Percentiles rank a stretch among this genome's conserved stretches.
These are phyloP conservation scores for Zoanthus gigantus DNA, from an alignment of 92 coral and sea anemone species.

Conservation along the genomic window DNA sequence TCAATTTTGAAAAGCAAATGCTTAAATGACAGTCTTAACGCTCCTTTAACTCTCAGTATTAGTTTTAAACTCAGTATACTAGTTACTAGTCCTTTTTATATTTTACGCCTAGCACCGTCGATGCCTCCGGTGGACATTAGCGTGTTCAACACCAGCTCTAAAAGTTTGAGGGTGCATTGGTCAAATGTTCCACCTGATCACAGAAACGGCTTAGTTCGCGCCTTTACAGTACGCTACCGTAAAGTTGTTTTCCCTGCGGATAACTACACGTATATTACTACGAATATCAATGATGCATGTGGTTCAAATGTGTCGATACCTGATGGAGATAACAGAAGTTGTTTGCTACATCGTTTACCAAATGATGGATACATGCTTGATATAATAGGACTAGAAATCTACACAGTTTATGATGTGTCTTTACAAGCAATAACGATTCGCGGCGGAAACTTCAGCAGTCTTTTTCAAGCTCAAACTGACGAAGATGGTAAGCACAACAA, in stretches of 20 bases:
- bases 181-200: slow-evolving; percentile 54
- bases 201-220: slow-evolving; percentile 63
- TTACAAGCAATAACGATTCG: slow-evolving; percentile 65
- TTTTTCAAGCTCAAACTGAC: slow-evolving; percentile 55
- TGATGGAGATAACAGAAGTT: neutral
- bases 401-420: slow-evolving; percentile 62
- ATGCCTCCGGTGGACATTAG: slow-evolving; percentile 48
- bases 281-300: neutral
- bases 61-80: neutral
- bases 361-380: slow-evolving; percentile 29
- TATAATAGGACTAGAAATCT: slow-evolving; percentile 61
- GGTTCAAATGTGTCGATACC: neutral
- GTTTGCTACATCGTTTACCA: neutral
- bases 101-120: slow-evolving; percentile 50
- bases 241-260: slow-evolving; percentile 34
- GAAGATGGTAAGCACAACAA: slow-evolving; percentile 63
- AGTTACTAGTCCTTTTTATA: neutral
- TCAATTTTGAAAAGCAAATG: too few relatives aligned
- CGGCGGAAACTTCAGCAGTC: slow-evolving; percentile 52
- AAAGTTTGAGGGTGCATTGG: slow-evolving; percentile 72
- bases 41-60: neutral
- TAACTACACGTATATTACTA: neutral
- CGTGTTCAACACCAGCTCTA: slow-evolving; percentile 59
- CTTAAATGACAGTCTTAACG: too few relatives aligned
- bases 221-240: slow-evolving; percentile 62